These are phyloP conservation scores for Sinella curviseta DNA, from an alignment of 1,140 invertebrate genomes.

Conservation along the genomic window DNA sequence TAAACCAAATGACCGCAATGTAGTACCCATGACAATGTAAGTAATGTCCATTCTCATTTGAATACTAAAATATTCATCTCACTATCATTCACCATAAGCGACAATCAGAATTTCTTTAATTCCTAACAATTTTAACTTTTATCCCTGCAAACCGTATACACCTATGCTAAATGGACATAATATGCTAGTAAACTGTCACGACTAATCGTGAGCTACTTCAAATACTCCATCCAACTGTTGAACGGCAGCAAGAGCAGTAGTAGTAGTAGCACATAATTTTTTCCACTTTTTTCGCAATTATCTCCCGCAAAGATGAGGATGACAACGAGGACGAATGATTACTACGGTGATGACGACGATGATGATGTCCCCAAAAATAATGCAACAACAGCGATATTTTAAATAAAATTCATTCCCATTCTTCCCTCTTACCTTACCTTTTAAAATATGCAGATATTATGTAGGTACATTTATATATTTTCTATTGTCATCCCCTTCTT, in stretches of 20 bases:
- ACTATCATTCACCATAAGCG: too few species aligned
- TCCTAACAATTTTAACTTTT: not conserved
- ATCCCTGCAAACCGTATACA: not conserved
- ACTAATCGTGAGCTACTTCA: not conserved
- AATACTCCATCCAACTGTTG: not conserved
- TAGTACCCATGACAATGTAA: too few species aligned
- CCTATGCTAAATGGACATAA: not conserved
- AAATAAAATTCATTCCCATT: too few species aligned
- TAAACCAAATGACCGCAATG: too few species aligned
- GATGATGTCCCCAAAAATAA: not conserved
- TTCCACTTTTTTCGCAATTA: not conserved
- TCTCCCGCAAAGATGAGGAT: not conserved
- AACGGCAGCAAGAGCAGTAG: too few species aligned
- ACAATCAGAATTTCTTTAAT: too few species aligned
- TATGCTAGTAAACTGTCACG: not conserved
- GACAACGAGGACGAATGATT: not conserved
- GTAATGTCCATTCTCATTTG: too few species aligned
- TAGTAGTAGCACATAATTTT: too few species aligned
- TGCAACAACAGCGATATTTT: not conserved
- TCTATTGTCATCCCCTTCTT: not conserved
- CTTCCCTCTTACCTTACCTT: too few species aligned
- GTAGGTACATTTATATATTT: not conserved
- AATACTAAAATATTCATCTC: too few species aligned
- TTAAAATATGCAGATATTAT: too few species aligned
- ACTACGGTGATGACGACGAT: not conserved